Conservation (phyloP, 2,888 invertebrate genomes). For the Cephus pulcher region DNA sequence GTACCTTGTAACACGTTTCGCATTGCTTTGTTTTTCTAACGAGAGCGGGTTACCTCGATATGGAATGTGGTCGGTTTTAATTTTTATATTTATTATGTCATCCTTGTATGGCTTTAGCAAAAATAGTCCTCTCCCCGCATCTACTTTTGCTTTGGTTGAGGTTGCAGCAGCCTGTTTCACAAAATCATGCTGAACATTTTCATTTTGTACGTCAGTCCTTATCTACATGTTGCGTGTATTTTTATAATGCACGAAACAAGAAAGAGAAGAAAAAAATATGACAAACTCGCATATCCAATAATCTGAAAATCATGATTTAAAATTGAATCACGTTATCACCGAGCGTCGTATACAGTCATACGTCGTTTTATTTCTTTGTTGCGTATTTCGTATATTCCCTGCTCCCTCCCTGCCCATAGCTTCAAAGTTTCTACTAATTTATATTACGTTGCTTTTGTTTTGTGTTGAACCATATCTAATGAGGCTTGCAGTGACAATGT, state of each 20-base stretch:
- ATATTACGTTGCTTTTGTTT: slow-evolving; percentile 63
- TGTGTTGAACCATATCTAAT: slow-evolving; percentile 67
- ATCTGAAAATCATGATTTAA: neutral
- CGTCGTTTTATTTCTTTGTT: neutral
- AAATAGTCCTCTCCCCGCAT: neutral
- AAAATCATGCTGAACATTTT: neutral
- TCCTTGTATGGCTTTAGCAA: slow-evolving; percentile 28
- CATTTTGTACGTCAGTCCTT: neutral
- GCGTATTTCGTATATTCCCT: neutral
- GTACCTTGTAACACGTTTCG: neutral
- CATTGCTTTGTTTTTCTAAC: slow-evolving; percentile 6
- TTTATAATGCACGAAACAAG: neutral
- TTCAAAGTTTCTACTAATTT: slow-evolving; percentile 9
- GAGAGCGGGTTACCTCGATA: neutral
- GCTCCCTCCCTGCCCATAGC: neutral
- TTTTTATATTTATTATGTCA: slow-evolving; percentile 18
- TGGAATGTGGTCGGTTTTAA: slow-evolving; percentile 3
- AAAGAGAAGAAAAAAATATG: too few species aligned
- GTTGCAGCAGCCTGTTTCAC: slow-evolving; percentile 20
- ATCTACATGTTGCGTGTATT: neutral
- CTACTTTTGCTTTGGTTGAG: slow-evolving; percentile 30
- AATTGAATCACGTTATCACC: neutral
- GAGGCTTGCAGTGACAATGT: slow-evolving; percentile 67
- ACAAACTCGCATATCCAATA: neutral
- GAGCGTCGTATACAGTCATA: neutral